phyloP scores from a whole-genome alignment of 2,888 invertebrate genomes.

The Drosophila merina region DNA sequence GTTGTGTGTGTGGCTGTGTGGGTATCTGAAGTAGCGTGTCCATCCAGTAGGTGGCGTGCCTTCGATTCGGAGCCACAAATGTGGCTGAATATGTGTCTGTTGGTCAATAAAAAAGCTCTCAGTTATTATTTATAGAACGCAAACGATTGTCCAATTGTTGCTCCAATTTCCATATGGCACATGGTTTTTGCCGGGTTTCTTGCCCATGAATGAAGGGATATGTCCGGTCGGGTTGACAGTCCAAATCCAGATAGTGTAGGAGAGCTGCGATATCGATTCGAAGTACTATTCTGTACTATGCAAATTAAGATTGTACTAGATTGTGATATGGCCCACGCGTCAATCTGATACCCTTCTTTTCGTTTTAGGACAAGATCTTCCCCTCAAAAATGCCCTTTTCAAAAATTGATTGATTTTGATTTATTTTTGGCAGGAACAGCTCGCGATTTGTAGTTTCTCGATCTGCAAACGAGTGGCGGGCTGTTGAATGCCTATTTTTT shows the following conservation, averaged over 20 bases:
- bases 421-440: conserved; percentile 51
- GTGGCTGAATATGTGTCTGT: conserved; percentile 14
- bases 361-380: background rate
- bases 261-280: conserved; percentile 25
- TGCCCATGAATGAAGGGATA: conserved; percentile 34
- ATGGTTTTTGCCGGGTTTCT: conserved; percentile 24
- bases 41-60: conserved; percentile 63
- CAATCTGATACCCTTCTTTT: background rate
- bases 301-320: conserved; percentile 21
- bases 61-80: conserved; percentile 7
- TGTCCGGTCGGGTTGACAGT: conserved; percentile 35
- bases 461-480: conserved; percentile 41
- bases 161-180: conserved; percentile 38
- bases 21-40: conserved; percentile 59
- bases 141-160: conserved; percentile 39
- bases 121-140: conserved; percentile 42
- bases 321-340: conserved; percentile 14
- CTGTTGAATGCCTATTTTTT: conserved; percentile 40
- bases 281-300: conserved; percentile 17
- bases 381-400: conserved; percentile 38
- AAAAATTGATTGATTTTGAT: conserved; percentile 69
- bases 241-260: conserved; percentile 29
- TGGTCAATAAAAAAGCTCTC: conserved; percentile 24
- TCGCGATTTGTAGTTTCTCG: conserved; percentile 10
- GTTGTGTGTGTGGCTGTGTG: background rate